phyloP scores from a whole-genome alignment of 2,797 vertebrate species.

The Rhinogobio ventralis region DNA sequence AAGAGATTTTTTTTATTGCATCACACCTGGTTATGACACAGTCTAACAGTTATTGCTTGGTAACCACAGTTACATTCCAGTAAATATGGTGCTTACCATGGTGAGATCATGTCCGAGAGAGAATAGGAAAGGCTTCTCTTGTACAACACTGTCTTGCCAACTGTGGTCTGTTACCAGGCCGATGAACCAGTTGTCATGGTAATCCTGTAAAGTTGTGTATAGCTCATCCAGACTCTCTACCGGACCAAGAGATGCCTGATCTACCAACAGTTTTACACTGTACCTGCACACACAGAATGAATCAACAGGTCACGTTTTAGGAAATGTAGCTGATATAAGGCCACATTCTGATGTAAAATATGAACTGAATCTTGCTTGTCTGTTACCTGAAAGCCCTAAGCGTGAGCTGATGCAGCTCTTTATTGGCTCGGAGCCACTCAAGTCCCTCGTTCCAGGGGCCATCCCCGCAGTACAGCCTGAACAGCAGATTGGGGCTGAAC shows the following conservation, averaged over 20 bases:
- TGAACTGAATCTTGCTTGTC: not conserved
- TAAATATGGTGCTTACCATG: slow-evolving; percentile 82
- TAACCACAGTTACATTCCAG: not conserved
- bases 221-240: slow-evolving; percentile 88
- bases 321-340: not conserved
- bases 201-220: slow-evolving; percentile 87
- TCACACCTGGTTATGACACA: not conserved
- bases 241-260: slow-evolving; percentile 93
- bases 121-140: slow-evolving; percentile 95
- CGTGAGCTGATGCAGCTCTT: slow-evolving; percentile 92
- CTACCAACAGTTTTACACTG: slow-evolving; percentile 94
- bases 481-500: slow-evolving; percentile 88
- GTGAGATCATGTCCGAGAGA: slow-evolving; percentile 93
- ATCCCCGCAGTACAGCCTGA: slow-evolving; percentile 90
- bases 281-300: slow-evolving; percentile 78
- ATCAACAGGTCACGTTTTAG: not conserved
- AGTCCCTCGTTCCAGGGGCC: slow-evolving; percentile 90
- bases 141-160: slow-evolving; percentile 92
- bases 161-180: slow-evolving; percentile 90
- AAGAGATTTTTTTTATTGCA: not conserved
- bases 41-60: not conserved
- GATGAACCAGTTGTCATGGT: slow-evolving; percentile 94
- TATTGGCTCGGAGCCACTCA: slow-evolving; percentile 90
- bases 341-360: not conserved
- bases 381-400: slow-evolving; percentile 94